Evolutionary conservation across 2,888 invertebrate species (phyloP).

Genomic region (Nomada hirtipes): DNA sequence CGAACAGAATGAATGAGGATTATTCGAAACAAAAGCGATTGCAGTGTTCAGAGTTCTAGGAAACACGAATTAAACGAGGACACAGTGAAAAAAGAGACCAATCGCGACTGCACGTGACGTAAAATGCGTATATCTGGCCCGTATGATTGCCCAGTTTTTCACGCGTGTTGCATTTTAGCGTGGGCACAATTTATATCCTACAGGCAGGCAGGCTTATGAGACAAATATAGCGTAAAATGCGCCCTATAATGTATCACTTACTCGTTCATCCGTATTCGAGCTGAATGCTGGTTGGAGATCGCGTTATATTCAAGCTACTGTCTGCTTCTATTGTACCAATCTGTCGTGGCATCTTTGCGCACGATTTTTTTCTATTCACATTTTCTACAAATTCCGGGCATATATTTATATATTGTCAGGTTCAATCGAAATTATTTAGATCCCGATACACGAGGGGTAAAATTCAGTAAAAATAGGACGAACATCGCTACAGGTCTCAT

Average conservation of each 20-base stretch:
- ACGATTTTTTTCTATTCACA: too few species aligned
- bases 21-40: constrained; percentile 22
- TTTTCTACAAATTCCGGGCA: too few species aligned
- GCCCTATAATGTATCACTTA: constrained; percentile 41
- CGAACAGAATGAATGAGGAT: neutral
- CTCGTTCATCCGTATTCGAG: constrained; percentile 38
- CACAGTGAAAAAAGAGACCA: constrained; percentile 10
- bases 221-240: constrained; percentile 50
- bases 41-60: constrained; percentile 2
- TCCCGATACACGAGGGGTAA: too few species aligned
- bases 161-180: constrained; percentile 35
- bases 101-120: constrained; percentile 48
- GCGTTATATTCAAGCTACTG: neutral
- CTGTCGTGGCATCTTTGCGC: too few species aligned
- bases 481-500: too few species aligned
- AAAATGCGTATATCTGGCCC: constrained; percentile 51
- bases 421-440: too few species aligned
- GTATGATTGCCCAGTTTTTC: constrained; percentile 59
- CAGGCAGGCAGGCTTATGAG: constrained; percentile 24
- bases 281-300: neutral
- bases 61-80: constrained; percentile 19
- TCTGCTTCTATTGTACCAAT: too few species aligned
- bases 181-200: constrained; percentile 19
- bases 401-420: too few species aligned
- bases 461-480: too few species aligned